Base-by-base conservation (phyloP, 2,797 vertebrate genomes). In the Macrochelys suwanniensis region DNA sequence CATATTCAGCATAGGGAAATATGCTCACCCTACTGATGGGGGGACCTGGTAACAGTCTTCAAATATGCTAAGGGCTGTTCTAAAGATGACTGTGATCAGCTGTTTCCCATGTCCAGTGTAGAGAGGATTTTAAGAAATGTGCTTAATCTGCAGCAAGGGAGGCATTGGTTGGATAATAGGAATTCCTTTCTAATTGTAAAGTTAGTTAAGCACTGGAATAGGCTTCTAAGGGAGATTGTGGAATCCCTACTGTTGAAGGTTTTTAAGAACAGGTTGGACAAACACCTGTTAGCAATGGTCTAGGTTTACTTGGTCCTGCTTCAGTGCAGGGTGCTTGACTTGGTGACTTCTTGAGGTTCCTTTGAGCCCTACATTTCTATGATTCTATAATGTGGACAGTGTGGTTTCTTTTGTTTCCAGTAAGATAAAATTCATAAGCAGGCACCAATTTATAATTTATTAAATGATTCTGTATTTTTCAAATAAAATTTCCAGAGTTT, bases 331-430 rank as follows among this genome's bases (percentile, higher is more conserved):
- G 16, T n/a, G 8, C 33, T 65, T n/a, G 16, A 65, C 15, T n/a
- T 65, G 33, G 16, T 65, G 61, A 17, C 33, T 17, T 19, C 61
- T 65, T 65, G 33, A 65, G 16, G 15, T n/a, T 65, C 33, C 33
- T 9, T n/a, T 65, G 61, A 65, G 61, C 15, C 61, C 31, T 19
- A 65, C 17, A 65, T n/a, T 61, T 61, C 16, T 65, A n/a, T 33
- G 15, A 61, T 31, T 61, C 13, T 53, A 97, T 97, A 97, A 97
- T 90, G 96, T 95, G 91, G 91, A 95, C 89, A 90, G 94, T 94
- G 92, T 92, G 89, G 94, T 97, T 97, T 97, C 95, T 96, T 96
- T 97, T 97, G 92, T 97, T 96, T 98, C 95, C 95, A 97, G 87
- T 83, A 97, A 94, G 89, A 96, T 82, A 94, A 94, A 96, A 92